Evolutionary conservation across 2,888 invertebrate genomes (phyloP), one percentile per base, ranked within the genome.

Genomic region (Dryobota labecula): DNA sequence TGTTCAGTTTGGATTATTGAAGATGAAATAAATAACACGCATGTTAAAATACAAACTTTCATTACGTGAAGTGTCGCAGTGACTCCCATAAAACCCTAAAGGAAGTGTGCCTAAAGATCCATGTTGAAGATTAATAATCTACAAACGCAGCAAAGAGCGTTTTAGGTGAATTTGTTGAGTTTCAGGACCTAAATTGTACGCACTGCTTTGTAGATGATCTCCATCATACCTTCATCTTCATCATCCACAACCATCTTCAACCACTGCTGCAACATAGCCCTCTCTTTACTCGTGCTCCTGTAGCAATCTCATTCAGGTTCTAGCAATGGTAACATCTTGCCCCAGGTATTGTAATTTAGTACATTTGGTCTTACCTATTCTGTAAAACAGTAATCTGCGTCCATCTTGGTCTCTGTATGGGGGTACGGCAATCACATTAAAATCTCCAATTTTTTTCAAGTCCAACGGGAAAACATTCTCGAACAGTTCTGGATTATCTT

Each of bases 401-500:
- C 98, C 98, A 73, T 96, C 96, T 89, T 98, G 98, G 80, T 98
- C 98, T 43, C 97, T 96, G 88, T 98, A 98, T 0, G 98, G 98
- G 0, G 98, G 97, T 5, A 98, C 98, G 0, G 97, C 96, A 56
- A 98, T 94, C 5, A 98, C 95, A 76, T 97, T 96, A 13, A 97
- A 96, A 27, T 97, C 97, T 0, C 98, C 98, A 13, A 98, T 96
- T 72, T 93, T 94, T 43, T 96, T 94, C 81, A 98, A 92, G 57
- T 97, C 96, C 68, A 97, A 82, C 0, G 98, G 97, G 74, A 97
- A 96, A 0, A 98, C 96, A 77, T 97, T 97, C 73, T 97, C 96
- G 82, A 97, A 97, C 73, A 97, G 95, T 58, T 97, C 96, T 4
- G 97, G 97, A 88, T 98, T 97, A 24, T 97, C 96, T 87, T 97